Base-by-base conservation (phyloP, 2,797 vertebrate species). In the Euthynnus affinis region DNA sequence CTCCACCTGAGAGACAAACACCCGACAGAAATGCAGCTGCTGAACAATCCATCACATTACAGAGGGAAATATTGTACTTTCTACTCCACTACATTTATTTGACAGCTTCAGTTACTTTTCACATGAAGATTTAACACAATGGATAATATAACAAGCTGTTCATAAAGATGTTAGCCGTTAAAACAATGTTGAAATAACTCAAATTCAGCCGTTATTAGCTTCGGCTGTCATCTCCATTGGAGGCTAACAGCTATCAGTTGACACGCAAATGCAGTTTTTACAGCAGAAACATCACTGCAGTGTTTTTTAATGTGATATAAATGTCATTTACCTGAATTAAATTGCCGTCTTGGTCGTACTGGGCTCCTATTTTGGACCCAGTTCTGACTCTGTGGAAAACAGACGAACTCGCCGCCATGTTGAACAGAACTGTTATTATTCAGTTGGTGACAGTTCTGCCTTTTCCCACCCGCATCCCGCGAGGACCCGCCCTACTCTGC, bases 1-100 rank as follows among this genome's bases (percentile, higher is more conserved):
- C 93, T 99, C 98, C 82, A 99, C 97, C 98, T 99, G 86, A 37
- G 53, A 80, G 2, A 10, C 78, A 83, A 18, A 76, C 64, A 74
- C 52, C 55, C n/a, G 22, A 2, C 13, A 51, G 4, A 7, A 7
- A 8, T 13, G n/a, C 9, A 52, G 17, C 18, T 20, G 15, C n/a
- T n/a, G n/a, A n/a, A n/a, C n/a, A n/a, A n/a, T n/a, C n/a, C n/a
- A n/a, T n/a, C n/a, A n/a, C n/a, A n/a, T n/a, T n/a, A n/a, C 27
- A 29, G 27, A 29, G 27, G 27, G 27, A 29, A 29, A 29, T 29
- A 29, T 29, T 29, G 27, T 29, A 29, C 27, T 29, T 29, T 29
- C 27, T 32, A 32, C 29, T 32, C 29, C 6, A 32, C 29, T 32
- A 32, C 29, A 32, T 32, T 32, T 37, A 37, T 37, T 37, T 37